A percentile compares a stretch with the other conserved stretches of the same genome.
Conservation (phyloP, 2,888 invertebrate species). For the Luperina nickerlii region DNA sequence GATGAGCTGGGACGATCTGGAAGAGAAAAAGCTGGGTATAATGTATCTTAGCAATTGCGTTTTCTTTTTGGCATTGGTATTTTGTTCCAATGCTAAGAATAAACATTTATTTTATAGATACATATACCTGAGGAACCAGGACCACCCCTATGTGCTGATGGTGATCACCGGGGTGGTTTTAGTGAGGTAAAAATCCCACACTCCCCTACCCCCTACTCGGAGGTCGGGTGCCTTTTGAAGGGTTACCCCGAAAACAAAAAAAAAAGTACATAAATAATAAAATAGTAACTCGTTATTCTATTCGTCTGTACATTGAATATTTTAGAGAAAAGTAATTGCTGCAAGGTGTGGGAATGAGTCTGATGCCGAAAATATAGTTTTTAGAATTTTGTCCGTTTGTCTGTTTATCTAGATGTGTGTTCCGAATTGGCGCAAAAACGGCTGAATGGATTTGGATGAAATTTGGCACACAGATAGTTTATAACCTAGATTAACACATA, state of each 20-base stretch:
- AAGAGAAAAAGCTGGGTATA: conserved; percentile 35
- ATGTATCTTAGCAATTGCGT: neutral
- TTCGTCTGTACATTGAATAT: neutral
- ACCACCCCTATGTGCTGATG: too few relatives aligned
- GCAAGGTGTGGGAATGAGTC: neutral
- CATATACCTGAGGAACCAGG: neutral
- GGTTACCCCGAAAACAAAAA: too few relatives aligned
- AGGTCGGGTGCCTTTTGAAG: too few relatives aligned
- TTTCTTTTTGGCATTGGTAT: neutral
- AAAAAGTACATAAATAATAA: neutral
- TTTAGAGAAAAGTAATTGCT: too few relatives aligned
- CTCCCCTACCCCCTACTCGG: too few relatives aligned
- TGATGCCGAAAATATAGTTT: neutral
- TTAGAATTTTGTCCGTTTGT: neutral
- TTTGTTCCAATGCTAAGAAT: neutral
- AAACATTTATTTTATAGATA: neutral
- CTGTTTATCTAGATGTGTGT: neutral
- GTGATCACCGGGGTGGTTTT: too few relatives aligned
- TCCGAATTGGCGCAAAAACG: neutral
- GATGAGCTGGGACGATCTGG: conserved; percentile 41
- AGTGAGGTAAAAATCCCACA: too few relatives aligned
- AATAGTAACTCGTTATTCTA: neutral
- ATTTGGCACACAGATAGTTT: neutral
- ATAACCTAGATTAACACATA: neutral
- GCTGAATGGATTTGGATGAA: neutral